These are phyloP conservation scores for Pristionchus mayeri DNA, from an alignment of 2,888 invertebrate species.

Conservation along the genomic window DNA sequence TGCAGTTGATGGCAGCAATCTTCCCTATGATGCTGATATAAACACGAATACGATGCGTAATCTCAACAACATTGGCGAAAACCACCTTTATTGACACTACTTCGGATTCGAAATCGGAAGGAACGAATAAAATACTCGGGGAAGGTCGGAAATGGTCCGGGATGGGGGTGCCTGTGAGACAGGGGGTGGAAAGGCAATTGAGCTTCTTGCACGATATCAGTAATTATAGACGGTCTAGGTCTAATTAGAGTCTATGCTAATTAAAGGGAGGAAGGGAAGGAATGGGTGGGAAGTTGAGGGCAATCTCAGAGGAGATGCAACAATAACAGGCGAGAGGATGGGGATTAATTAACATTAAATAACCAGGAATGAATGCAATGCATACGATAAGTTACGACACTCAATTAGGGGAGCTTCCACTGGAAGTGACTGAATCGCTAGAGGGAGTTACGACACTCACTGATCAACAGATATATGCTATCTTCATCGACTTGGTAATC, in stretches of 20 bases:
- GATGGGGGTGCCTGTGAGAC: not conserved
- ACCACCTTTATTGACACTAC: not conserved
- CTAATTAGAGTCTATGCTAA: not conserved
- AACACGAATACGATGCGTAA: not conserved
- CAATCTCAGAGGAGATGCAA: too few species aligned
- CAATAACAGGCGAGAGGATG: too few species aligned
- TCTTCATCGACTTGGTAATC: too few species aligned
- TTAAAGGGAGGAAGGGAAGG: not conserved
- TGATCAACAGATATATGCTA: too few species aligned
- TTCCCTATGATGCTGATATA: not conserved
- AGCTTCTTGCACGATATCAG: not conserved
- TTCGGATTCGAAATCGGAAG: not conserved
- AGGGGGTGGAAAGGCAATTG: not conserved
- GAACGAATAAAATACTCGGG: not conserved
- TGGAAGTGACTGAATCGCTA: too few species aligned
- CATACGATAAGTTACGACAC: too few species aligned
- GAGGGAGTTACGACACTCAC: too few species aligned
- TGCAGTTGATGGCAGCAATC: too few species aligned
- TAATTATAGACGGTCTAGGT: not conserved
- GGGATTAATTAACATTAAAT: too few species aligned
- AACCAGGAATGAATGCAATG: too few species aligned
- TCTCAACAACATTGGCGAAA: not conserved
- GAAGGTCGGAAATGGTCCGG: not conserved
- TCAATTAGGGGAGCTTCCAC: too few species aligned
- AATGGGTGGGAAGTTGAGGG: too few species aligned